Evolutionary conservation across 2,797 vertebrate genomes (phyloP), one percentile per base, ranked within the genome.

Genomic region (Platalea minor): DNA sequence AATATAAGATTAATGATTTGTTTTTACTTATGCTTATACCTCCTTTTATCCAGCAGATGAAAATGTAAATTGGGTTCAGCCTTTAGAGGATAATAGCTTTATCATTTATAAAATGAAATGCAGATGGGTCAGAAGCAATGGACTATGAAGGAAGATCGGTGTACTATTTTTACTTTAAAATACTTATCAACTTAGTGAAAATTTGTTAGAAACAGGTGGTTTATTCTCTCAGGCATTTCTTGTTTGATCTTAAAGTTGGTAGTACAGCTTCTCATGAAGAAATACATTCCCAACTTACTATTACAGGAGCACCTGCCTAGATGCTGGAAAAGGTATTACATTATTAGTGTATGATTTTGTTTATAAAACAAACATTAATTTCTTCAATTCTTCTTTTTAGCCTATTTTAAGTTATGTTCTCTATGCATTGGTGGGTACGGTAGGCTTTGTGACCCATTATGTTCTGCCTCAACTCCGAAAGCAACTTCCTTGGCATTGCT

Each of bases 401-500:
- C 99, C 99, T 48, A 99, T 99, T 96, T 98, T 99, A 96, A 99
- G 99, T 97, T 99, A 99, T 35, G 98, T 99, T 95, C 97, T 99
- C 84, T 99, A 99, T 61, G 98, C 98, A 17, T 97, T 99, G 97
- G 97, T 99, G 91, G 99, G 99, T 93, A 98, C 98, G 0, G 98
- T 99, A 93, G 99, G 99, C 12, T 97, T 99, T 90, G 97, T 99
- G 95, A 99, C 99, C 56, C 99, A 99, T 98, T 99, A 99, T 73
- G 98, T 99, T 96, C 98, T 99, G 97, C 99, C 99, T 95, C 99
- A 99, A 92, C 98, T 99, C 65, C 98, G 99, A 75, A 99, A 99
- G 95, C 99, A 99, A 98, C 98, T 99, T 78, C 99, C 99, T 14
- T 99, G 99, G 99, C 99, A 99, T 97, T 99, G 99, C 97, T 99